phyloP scores from a whole-genome alignment of 1,140 invertebrate species.

The Stegodyphus mimosarum region DNA sequence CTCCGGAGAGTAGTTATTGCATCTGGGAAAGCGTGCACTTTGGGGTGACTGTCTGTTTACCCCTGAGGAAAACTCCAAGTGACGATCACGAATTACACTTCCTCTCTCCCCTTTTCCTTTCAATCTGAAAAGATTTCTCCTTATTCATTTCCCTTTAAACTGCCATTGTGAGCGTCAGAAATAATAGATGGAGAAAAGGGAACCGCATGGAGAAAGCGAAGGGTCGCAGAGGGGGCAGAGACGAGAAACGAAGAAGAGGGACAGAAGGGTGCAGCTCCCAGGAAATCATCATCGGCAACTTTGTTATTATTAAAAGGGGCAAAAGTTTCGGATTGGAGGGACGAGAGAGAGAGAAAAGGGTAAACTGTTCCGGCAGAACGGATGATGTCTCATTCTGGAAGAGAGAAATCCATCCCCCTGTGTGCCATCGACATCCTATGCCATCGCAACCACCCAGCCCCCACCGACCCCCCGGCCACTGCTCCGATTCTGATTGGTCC shows the following conservation, averaged over 20 bases:
- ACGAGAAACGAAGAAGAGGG: too few relatives aligned
- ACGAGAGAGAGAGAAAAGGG: conserved; percentile 25
- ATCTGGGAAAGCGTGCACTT: too few relatives aligned
- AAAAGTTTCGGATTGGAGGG: neutral
- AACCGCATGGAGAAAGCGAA: neutral
- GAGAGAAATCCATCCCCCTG: conserved; percentile 25
- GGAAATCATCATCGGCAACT: conserved; percentile 59
- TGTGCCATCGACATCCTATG: neutral
- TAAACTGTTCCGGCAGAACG: conserved; percentile 51
- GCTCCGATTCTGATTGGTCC: conserved; percentile 49
- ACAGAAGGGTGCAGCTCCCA: neutral
- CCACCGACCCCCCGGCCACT: neutral
- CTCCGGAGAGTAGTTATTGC: too few relatives aligned
- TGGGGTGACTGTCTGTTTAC: too few relatives aligned
- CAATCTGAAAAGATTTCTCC: conserved; percentile 43
- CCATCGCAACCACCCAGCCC: neutral
- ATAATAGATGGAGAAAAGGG: conserved; percentile 48
- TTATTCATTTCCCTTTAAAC: conserved; percentile 42
- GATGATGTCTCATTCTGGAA: conserved; percentile 52
- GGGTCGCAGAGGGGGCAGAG: too few relatives aligned
- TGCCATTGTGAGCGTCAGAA: conserved; percentile 53
- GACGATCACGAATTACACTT: neutral
- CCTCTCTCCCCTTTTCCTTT: conserved; percentile 1
- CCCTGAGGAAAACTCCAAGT: neutral
- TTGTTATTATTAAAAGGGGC: conserved; percentile 58